phyloP scores from a whole-genome alignment of 2,797 vertebrate species.

The Notamacropus eugenii region DNA sequence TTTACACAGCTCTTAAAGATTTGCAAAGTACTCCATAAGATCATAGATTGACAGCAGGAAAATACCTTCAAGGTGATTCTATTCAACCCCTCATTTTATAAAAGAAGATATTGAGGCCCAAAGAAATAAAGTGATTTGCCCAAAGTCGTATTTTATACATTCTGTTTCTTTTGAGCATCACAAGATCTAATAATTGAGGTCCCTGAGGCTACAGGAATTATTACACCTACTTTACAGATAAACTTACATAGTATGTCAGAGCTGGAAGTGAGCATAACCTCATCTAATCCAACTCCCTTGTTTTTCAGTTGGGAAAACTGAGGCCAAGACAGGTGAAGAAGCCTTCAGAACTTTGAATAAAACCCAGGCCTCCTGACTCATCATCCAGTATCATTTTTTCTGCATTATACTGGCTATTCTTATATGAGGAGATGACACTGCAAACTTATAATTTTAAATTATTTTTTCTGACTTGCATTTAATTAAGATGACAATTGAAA shows the following conservation, averaged over 20 bases:
- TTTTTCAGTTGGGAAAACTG: conserved; percentile 35
- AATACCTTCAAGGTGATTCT: background rate
- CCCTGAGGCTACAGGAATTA: background rate
- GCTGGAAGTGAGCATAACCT: background rate
- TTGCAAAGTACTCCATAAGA: background rate
- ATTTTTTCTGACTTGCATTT: conserved; percentile 14
- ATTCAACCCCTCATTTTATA: background rate
- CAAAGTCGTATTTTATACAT: background rate
- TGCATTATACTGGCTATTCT: background rate
- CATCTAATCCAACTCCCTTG: conserved; percentile 14
- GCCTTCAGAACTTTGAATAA: background rate
- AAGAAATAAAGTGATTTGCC: background rate
- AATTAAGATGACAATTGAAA: background rate
- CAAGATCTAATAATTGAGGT: background rate
- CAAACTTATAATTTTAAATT: background rate
- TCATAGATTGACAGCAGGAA: background rate
- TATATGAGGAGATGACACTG: background rate
- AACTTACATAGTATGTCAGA: background rate
- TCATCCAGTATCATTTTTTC: conserved; percentile 19
- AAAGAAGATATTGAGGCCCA: background rate
- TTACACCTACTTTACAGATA: background rate
- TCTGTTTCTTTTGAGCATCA: background rate
- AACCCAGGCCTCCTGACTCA: background rate
- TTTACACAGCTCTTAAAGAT: background rate
- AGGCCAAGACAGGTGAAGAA: background rate